Conservation (phyloP, 2,888 invertebrate species). For the Synergus japonicus region DNA sequence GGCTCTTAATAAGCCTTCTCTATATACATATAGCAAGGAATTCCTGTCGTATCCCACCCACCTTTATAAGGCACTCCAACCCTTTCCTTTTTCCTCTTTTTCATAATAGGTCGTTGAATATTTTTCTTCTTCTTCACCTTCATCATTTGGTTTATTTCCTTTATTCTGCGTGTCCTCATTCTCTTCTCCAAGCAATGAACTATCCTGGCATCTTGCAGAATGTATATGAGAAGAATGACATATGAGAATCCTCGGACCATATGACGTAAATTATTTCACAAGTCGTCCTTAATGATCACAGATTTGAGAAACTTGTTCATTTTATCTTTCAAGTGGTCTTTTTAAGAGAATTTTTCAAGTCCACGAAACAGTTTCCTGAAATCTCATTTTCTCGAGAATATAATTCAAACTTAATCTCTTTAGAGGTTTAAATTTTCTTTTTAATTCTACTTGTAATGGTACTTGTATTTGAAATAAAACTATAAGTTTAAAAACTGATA, state of each 20-base stretch:
- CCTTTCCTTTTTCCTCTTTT: slow-evolving; percentile 43
- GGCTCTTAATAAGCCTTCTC: slow-evolving; percentile 57
- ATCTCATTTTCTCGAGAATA: too few species aligned
- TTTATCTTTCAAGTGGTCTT: not conserved
- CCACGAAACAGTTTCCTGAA: too few species aligned
- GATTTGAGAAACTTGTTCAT: not conserved
- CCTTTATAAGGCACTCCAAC: slow-evolving; percentile 42
- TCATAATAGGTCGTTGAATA: slow-evolving; percentile 15
- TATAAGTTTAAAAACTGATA: not conserved
- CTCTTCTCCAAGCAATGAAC: slow-evolving; percentile 19
- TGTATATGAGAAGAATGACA: not conserved
- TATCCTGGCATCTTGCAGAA: not conserved
- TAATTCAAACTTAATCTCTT: too few species aligned
- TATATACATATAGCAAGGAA: slow-evolving; percentile 53
- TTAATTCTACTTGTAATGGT: too few species aligned
- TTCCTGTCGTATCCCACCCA: slow-evolving; percentile 47
- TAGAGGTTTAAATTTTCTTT: too few species aligned
- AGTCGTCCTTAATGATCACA: not conserved
- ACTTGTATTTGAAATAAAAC: too few species aligned
- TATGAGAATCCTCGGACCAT: not conserved
- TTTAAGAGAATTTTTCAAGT: too few species aligned
- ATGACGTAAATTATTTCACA: not conserved
- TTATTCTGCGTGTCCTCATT: slow-evolving; percentile 28
- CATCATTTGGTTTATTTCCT: slow-evolving; percentile 47
- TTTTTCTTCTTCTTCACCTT: slow-evolving; percentile 41